phyloP scores from a whole-genome alignment of 2,113 vertebrate genomes.

The Alethe castanea region DNA sequence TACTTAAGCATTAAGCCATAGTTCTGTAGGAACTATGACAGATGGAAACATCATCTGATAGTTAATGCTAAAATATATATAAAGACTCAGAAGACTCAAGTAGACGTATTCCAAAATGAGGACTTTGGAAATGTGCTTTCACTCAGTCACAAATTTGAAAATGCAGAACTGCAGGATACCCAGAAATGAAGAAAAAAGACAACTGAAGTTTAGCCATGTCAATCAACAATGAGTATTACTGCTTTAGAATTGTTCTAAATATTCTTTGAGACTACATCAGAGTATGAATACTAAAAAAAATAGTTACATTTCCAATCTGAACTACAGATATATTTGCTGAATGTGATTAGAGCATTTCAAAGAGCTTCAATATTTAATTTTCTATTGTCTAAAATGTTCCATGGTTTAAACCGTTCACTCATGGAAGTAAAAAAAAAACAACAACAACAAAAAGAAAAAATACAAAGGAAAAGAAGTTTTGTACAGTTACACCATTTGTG shows the following conservation, averaged over 20 bases:
- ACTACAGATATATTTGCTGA: background rate
- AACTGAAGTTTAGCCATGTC: background rate
- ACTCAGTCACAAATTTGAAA: background rate
- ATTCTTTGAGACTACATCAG: background rate
- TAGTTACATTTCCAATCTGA: background rate
- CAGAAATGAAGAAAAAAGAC: background rate
- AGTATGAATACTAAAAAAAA: background rate
- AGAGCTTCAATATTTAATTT: background rate
- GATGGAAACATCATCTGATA: background rate
- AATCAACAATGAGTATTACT: background rate
- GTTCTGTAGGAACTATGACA: background rate
- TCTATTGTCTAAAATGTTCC: background rate
- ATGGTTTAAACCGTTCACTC: background rate
- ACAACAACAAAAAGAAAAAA: background rate
- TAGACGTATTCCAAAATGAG: background rate
- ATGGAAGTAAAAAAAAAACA: background rate
- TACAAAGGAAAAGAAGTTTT: background rate
- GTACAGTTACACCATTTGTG: background rate
- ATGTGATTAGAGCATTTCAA: background rate
- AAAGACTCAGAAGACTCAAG: background rate
- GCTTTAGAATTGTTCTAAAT: background rate
- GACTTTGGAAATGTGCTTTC: background rate
- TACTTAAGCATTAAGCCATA: background rate
- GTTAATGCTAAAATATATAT: background rate
- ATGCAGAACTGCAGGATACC: background rate